Evolutionary conservation across 1,140 invertebrate species (phyloP).

Genomic region (Diuraphis noxia): DNA sequence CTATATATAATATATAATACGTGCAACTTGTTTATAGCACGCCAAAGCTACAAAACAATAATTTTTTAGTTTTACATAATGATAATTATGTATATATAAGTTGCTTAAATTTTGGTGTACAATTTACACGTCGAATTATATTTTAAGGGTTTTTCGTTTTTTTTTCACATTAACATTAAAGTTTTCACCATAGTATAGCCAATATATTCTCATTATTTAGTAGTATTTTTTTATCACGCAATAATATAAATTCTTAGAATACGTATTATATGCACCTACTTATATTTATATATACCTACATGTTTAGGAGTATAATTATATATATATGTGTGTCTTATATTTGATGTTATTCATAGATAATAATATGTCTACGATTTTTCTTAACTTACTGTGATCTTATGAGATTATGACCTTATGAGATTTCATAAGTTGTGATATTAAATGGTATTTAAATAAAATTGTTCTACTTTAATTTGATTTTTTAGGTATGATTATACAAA

Average conservation of each 20-base stretch:
- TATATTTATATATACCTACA: too few relatives aligned
- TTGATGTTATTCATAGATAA: neutral
- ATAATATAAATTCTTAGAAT: neutral
- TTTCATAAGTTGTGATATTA: neutral
- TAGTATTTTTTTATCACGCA: conserved; percentile 5
- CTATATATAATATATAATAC: too few relatives aligned
- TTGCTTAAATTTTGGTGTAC: neutral
- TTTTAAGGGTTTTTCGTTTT: neutral
- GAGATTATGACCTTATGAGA: too few relatives aligned
- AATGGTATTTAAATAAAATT: too few relatives aligned
- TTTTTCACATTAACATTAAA: neutral
- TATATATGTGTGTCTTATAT: too few relatives aligned
- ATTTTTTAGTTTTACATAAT: neutral
- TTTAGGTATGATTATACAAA: too few relatives aligned
- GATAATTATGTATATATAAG: neutral
- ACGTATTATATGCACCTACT: neutral
- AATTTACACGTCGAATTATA: neutral
- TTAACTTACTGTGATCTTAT: neutral
- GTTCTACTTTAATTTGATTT: too few relatives aligned
- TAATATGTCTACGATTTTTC: neutral
- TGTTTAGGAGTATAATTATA: neutral
- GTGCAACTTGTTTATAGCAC: neutral
- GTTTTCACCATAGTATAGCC: neutral
- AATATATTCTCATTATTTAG: neutral
- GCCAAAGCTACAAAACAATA: neutral